phyloP scores from a whole-genome alignment of 2,888 invertebrate genomes.

The Caenorhabditis imperialis region DNA sequence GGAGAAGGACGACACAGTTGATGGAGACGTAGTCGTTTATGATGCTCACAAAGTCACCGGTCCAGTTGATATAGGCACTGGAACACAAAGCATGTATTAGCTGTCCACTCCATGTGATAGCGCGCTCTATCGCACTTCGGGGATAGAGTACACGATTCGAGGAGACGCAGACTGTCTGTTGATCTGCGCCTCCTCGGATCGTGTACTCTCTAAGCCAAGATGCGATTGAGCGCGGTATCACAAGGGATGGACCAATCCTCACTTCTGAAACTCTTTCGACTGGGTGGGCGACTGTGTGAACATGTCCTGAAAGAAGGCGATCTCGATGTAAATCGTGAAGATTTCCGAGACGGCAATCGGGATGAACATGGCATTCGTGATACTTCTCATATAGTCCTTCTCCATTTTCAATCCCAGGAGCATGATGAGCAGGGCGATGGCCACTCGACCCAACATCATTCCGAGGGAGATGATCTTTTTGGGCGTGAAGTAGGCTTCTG shows the following conservation, averaged over 20 bases:
- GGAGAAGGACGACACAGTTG: constrained; percentile 52
- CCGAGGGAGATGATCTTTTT: constrained; percentile 41
- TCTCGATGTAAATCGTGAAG: constrained; percentile 59
- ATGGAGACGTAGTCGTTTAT: constrained; percentile 56
- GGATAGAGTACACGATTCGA: no score
- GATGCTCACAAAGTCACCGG: constrained; percentile 31
- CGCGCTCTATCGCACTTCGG: no score
- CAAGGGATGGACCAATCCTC: constrained; percentile 12
- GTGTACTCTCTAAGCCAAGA: no score
- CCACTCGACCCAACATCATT: constrained; percentile 46
- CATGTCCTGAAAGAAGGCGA: constrained; percentile 38
- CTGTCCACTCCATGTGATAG: no score
- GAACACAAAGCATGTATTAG: constrained; percentile 1
- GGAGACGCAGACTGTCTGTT: no score
- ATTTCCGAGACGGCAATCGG: constrained; percentile 56
- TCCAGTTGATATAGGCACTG: constrained; percentile 59
- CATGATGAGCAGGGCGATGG: constrained; percentile 55
- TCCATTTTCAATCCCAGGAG: constrained; percentile 59
- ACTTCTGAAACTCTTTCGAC: constrained; percentile 36
- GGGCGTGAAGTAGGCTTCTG: constrained; percentile 55
- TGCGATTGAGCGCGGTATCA: no score
- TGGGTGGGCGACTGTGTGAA: constrained; percentile 44
- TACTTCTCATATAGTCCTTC: constrained; percentile 61
- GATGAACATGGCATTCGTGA: constrained; percentile 61
- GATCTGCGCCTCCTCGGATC: no score